phyloP scores from a whole-genome alignment of 2,113 vertebrate genomes.

The Xyliphius kryptos region DNA sequence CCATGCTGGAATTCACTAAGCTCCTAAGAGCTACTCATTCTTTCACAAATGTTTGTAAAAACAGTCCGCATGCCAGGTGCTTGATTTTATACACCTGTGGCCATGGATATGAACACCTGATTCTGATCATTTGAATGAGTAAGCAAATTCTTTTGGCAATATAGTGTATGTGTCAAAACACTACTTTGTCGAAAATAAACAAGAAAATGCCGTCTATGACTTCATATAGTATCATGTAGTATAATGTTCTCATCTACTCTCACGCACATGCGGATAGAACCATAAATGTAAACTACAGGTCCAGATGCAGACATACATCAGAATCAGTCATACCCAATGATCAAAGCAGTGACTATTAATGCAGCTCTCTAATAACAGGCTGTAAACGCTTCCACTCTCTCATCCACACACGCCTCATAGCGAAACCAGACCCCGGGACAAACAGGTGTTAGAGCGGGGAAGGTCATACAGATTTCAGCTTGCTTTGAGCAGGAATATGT shows the following conservation, averaged over 20 bases:
- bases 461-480: constrained; percentile 20
- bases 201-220: background rate
- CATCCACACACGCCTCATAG: constrained; percentile 2
- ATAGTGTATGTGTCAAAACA: too few relatives aligned
- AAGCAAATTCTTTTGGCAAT: too few relatives aligned
- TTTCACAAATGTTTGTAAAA: too few relatives aligned
- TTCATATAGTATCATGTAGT: background rate
- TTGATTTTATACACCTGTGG: too few relatives aligned
- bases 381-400: constrained; percentile 7
- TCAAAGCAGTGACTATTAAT: constrained; percentile 13
- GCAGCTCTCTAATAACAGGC: constrained; percentile 13
- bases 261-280: background rate
- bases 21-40: too few relatives aligned
- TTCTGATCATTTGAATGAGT: too few relatives aligned
- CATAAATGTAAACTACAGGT: constrained; percentile 1
- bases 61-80: too few relatives aligned
- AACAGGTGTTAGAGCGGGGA: constrained; percentile 19
- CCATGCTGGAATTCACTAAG: too few relatives aligned
- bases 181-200: background rate
- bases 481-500: constrained; percentile 6
- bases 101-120: too few relatives aligned
- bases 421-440: constrained; percentile 22
- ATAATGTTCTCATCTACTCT: background rate
- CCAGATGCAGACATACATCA: constrained; percentile 1
- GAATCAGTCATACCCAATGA: constrained; percentile 22